These are phyloP conservation scores for Hypanus sabinus DNA, from an alignment of 2,113 vertebrate genomes.

Conservation along the genomic window DNA sequence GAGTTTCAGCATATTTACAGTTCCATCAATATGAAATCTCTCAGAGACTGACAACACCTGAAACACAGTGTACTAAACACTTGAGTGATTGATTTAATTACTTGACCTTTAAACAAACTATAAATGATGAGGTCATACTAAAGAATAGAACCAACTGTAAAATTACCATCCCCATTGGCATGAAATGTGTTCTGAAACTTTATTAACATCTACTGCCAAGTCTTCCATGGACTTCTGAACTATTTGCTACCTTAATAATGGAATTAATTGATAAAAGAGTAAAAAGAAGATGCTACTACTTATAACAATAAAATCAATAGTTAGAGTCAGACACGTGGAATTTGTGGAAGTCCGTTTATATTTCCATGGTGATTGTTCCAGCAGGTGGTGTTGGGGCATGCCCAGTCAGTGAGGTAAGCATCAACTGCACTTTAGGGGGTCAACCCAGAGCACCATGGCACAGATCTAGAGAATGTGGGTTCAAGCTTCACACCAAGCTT, in stretches of 20 bases:
- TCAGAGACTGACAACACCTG: background rate
- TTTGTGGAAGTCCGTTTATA: background rate
- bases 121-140: background rate
- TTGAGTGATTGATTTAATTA: background rate
- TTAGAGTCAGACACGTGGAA: background rate
- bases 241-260: background rate
- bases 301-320: background rate
- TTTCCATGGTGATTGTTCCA: background rate
- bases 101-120: background rate
- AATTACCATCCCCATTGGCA: background rate
- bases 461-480: background rate
- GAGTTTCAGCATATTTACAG: background rate
- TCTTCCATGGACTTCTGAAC: background rate
- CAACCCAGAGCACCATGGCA: background rate
- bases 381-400: background rate
- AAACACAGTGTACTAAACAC: constrained; percentile 11
- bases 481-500: background rate
- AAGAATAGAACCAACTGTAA: background rate
- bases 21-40: background rate
- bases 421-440: background rate
- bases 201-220: background rate
- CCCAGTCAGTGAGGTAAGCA: background rate
- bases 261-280: background rate
- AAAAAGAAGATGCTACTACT: background rate
- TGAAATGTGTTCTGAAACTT: background rate